Percentiles rank a stretch among this genome's conserved stretches.
Conservation (phyloP, 2,113 vertebrate species). For the Rhineura floridana region DNA sequence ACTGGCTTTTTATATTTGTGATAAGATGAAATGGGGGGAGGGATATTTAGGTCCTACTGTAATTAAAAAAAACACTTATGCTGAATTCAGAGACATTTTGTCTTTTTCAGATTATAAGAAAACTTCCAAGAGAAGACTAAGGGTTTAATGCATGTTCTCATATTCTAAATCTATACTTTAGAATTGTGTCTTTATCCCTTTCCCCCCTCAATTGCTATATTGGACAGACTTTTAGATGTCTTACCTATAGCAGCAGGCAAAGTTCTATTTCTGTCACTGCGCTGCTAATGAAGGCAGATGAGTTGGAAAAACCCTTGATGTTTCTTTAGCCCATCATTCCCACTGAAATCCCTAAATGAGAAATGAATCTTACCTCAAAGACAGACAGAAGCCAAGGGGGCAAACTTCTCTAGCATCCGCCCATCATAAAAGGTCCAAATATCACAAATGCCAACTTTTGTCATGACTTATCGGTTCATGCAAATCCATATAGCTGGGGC, state of each 20-base stretch:
- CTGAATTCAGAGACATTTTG: background rate
- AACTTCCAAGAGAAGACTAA: constrained; percentile 10
- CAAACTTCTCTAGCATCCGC: constrained; percentile 29
- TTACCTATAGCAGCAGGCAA: background rate
- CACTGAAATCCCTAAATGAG: background rate
- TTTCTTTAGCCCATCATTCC: background rate
- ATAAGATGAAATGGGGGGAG: rapidly evolving
- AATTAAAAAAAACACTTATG: background rate
- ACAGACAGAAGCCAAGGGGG: rapidly evolving
- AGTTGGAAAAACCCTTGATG: background rate
- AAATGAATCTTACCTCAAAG: background rate
- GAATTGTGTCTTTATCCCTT: too few species aligned
- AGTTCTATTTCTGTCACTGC: background rate
- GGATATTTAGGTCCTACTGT: rapidly evolving
- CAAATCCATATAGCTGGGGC: background rate
- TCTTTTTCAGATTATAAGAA: background rate
- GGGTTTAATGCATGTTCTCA: background rate
- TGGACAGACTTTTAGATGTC: background rate
- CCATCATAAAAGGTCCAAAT: rapidly evolving
- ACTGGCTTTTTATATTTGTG: background rate
- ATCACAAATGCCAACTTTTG: rapidly evolving
- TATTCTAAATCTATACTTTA: too few species aligned
- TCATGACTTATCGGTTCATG: background rate
- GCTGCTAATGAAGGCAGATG: background rate
- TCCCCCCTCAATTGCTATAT: background rate